Evolutionary conservation across 2,113 vertebrate genomes (phyloP).

Genomic region (Antechinus stuartii): DNA sequence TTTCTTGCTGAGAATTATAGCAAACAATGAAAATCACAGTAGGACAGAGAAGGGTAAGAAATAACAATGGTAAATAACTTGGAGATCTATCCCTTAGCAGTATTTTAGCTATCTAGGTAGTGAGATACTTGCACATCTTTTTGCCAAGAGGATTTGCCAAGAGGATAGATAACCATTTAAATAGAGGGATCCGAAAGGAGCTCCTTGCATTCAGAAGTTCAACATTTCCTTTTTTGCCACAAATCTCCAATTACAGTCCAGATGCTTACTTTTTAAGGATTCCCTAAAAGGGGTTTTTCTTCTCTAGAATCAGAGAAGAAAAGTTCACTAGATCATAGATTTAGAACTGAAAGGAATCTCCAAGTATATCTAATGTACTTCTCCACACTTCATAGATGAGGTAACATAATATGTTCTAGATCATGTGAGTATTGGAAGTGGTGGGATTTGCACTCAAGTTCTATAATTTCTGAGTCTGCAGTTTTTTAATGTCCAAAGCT

Average conservation of each 20-base stretch:
- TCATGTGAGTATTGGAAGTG: background rate
- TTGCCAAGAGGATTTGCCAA: background rate
- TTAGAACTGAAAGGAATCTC: background rate
- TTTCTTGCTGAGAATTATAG: background rate
- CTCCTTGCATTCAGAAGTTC: background rate
- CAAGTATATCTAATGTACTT: background rate
- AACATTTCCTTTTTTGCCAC: background rate
- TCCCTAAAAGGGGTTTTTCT: background rate
- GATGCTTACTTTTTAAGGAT: background rate
- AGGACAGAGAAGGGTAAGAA: background rate
- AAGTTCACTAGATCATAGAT: background rate
- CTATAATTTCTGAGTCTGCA: background rate
- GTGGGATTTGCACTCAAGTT: background rate
- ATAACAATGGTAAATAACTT: background rate
- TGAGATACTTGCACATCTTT: background rate
- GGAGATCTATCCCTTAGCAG: background rate
- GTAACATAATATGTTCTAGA: background rate
- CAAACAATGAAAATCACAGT: background rate
- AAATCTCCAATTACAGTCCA: background rate
- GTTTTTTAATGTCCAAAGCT: background rate
- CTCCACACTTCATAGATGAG: background rate
- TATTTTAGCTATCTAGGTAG: background rate
- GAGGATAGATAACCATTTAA: background rate
- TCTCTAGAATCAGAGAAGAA: background rate
- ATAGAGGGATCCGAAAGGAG: background rate